phyloP scores from a whole-genome alignment of 2,797 vertebrate genomes.

The Tapera naevia region DNA sequence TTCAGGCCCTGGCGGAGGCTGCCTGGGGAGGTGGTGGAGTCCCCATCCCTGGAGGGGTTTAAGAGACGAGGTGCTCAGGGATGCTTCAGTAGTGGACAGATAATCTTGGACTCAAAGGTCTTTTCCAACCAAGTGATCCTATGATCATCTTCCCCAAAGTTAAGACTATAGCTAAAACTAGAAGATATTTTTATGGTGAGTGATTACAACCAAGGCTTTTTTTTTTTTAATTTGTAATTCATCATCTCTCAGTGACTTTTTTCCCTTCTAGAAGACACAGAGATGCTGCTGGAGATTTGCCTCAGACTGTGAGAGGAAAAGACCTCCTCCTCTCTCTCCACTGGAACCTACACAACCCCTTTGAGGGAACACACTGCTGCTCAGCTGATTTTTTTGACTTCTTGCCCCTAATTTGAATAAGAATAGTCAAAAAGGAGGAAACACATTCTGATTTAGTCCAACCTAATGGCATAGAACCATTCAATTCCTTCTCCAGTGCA shows the following conservation, averaged over 20 bases:
- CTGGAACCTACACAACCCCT: background rate
- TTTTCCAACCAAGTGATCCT: no score
- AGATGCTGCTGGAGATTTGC: background rate
- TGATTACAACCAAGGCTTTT: background rate
- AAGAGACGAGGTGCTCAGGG: no score
- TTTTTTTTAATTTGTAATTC: background rate
- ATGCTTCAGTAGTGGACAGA: no score
- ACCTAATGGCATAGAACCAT: background rate
- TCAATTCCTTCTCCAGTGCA: background rate
- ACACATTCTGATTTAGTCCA: background rate
- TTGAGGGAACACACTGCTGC: fast-evolving
- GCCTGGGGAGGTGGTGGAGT: no score
- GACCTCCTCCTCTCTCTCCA: background rate
- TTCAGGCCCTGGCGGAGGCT: no score
- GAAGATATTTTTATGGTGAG: background rate
- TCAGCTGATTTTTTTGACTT: background rate
- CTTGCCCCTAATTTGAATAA: background rate
- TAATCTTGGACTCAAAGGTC: no score
- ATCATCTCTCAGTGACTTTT: background rate
- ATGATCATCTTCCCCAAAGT: background rate
- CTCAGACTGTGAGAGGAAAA: background rate
- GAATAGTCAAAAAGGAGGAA: background rate
- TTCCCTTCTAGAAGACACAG: background rate
- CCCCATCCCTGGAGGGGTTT: no score
- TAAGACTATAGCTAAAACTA: background rate